A percentile compares a stretch with the other conserved stretches of the same genome.
Evolutionary conservation across 2,888 invertebrate species (phyloP).

Genomic region (Phaonia tiefii): DNA sequence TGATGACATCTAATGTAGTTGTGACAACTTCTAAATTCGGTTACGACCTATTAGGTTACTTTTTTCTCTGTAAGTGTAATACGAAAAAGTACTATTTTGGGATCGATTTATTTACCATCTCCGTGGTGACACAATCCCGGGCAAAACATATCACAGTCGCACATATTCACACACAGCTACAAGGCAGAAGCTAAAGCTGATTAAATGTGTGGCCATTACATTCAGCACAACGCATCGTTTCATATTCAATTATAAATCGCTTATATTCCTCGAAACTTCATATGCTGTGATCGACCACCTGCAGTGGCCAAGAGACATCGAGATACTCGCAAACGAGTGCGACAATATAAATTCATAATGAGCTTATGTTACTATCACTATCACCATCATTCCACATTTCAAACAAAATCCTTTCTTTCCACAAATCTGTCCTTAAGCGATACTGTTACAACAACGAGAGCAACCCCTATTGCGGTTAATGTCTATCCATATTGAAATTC

Average conservation of each 20-base stretch:
- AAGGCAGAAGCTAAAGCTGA: slow-evolving; percentile 3
- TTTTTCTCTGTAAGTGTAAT: too few species aligned
- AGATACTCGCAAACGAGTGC: background rate
- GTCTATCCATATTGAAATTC: background rate
- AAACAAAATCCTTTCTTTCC: slow-evolving; percentile 38
- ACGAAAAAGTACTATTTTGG: too few species aligned
- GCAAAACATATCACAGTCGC: slow-evolving; percentile 11
- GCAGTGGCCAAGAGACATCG: slow-evolving; percentile 57
- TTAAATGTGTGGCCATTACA: slow-evolving; percentile 33
- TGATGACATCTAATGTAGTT: too few species aligned
- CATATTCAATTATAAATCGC: slow-evolving; percentile 46
- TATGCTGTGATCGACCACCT: slow-evolving; percentile 66
- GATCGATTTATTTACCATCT: too few species aligned
- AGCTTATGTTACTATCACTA: slow-evolving; percentile 67
- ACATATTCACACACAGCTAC: background rate
- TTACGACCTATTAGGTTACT: too few species aligned
- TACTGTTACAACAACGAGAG: too few species aligned
- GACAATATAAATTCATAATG: slow-evolving; percentile 58
- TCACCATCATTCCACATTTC: slow-evolving; percentile 24
- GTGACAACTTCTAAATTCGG: too few species aligned
- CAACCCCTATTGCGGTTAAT: background rate
- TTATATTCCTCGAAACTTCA: slow-evolving; percentile 48
- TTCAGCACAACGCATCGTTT: slow-evolving; percentile 1
- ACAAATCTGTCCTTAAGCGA: background rate
- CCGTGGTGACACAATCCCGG: background rate